phyloP scores from a whole-genome alignment of 2,888 invertebrate species.

The Oxycera nigricornis region DNA sequence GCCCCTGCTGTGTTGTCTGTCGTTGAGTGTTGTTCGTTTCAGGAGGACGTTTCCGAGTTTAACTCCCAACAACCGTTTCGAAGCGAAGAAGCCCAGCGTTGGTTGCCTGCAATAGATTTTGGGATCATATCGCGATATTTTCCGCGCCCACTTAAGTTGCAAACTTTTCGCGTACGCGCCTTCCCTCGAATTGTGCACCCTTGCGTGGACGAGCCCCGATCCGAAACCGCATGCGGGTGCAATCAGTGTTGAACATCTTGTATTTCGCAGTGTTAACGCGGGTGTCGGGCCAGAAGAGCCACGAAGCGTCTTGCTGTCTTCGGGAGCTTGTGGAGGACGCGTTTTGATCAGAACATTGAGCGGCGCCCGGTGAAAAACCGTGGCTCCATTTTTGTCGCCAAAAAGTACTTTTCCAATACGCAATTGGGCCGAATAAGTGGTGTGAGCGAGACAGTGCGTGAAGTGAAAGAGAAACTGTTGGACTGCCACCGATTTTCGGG shows the following conservation, averaged over 20 bases:
- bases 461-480: neutral
- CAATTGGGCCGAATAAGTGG: neutral
- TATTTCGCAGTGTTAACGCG: neutral
- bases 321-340: neutral
- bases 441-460: neutral
- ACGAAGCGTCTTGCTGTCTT: neutral
- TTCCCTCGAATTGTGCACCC: too few species aligned
- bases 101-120: too few species aligned
- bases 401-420: conserved; percentile 26
- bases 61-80: neutral
- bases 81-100: too few species aligned
- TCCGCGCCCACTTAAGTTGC: too few species aligned
- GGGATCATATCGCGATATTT: too few species aligned
- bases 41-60: neutral
- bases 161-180: too few species aligned
- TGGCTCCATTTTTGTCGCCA: neutral
- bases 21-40: neutral
- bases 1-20: neutral
- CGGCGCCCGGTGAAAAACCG: neutral
- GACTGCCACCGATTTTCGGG: neutral
- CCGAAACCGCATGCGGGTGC: neutral
- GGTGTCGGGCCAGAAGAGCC: neutral
- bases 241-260: neutral
- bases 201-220: neutral
- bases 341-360: neutral